Conservation (phyloP, 2,888 invertebrate species). For the Belgica antarctica region DNA sequence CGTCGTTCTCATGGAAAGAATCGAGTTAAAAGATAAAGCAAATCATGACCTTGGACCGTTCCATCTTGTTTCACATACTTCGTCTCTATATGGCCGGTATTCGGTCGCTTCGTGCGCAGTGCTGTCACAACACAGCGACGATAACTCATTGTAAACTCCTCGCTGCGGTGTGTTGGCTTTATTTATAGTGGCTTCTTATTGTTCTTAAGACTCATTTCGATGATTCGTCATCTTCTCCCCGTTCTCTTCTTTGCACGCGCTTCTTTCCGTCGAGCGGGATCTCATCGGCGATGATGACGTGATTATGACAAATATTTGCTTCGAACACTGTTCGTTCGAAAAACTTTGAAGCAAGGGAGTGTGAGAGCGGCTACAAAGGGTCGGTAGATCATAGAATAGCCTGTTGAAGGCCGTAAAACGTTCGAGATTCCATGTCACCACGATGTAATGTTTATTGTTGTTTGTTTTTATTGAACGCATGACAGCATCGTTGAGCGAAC, state of each 20-base stretch:
- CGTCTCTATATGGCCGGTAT: neutral
- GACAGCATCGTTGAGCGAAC: no score
- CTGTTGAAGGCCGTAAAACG: no score
- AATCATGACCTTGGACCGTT: conserved; percentile 27
- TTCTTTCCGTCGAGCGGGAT: conserved; percentile 16
- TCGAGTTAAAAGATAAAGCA: conserved; percentile 1
- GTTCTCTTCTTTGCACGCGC: neutral
- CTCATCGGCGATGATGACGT: conserved; percentile 24
- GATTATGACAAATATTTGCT: conserved; percentile 34
- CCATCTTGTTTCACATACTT: neutral
- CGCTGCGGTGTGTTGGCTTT: neutral
- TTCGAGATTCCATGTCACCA: no score
- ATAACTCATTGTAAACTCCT: neutral
- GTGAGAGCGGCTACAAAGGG: no score
- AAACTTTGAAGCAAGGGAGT: no score
- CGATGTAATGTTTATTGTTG: no score
- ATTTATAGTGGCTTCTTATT: neutral
- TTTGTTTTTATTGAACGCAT: no score
- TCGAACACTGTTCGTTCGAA: neutral
- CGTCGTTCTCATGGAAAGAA: neutral
- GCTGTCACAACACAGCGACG: neutral
- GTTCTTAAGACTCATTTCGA: neutral
- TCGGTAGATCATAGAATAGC: no score
- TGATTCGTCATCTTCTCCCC: conserved; percentile 36
- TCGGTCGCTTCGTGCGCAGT: neutral